Percentiles rank a stretch among this genome's conserved stretches.
Conservation (phyloP, 2,888 invertebrate species). For the Agriotes lineatus region DNA sequence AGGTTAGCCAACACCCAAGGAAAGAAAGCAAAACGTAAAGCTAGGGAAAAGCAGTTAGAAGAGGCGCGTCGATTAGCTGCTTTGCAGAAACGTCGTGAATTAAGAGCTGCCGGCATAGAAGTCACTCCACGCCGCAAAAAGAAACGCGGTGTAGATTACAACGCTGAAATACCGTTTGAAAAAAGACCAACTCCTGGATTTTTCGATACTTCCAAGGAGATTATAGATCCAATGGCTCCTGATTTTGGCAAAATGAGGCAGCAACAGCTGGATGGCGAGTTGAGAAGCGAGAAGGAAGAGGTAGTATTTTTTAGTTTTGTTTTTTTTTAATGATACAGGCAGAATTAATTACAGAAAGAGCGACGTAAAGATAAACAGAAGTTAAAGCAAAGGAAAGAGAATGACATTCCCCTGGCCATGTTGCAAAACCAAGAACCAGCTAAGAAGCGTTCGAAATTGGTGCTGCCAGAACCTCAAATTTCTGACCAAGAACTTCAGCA, state of each 20-base stretch:
- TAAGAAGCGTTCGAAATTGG: constrained; percentile 93
- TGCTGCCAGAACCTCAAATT: constrained; percentile 96
- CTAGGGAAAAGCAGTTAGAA: constrained; percentile 97
- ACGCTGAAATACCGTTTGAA: constrained; percentile 97
- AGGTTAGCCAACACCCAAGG: constrained; percentile 99
- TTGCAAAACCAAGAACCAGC: constrained; percentile 89
- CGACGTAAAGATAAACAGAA: constrained; percentile 96
- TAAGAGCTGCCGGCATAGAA: constrained; percentile 95
- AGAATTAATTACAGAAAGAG: constrained; percentile 82
- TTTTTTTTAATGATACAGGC: too few relatives aligned
- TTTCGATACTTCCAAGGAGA: constrained; percentile 93
- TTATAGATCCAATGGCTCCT: constrained; percentile 88
- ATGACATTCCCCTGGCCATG: constrained; percentile 93
- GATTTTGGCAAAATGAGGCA: constrained; percentile 92
- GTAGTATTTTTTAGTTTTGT: constrained; percentile 65
- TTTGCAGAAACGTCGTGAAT: constrained; percentile 95
- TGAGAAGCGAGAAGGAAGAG: constrained; percentile 92
- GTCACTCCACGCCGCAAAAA: constrained; percentile 73
- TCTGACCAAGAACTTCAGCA: constrained; percentile 92
- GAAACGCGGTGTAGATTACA: constrained; percentile 96
- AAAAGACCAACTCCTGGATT: constrained; percentile 94
- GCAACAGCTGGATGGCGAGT: constrained; percentile 93
- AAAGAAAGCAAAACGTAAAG: constrained; percentile 92
- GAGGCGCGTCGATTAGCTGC: constrained; percentile 97
- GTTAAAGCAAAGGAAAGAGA: constrained; percentile 94